A percentile compares a stretch with the other conserved stretches of the same genome.
phyloP scores from a whole-genome alignment of 2,113 vertebrate species.

The Hipposideros armiger region DNA sequence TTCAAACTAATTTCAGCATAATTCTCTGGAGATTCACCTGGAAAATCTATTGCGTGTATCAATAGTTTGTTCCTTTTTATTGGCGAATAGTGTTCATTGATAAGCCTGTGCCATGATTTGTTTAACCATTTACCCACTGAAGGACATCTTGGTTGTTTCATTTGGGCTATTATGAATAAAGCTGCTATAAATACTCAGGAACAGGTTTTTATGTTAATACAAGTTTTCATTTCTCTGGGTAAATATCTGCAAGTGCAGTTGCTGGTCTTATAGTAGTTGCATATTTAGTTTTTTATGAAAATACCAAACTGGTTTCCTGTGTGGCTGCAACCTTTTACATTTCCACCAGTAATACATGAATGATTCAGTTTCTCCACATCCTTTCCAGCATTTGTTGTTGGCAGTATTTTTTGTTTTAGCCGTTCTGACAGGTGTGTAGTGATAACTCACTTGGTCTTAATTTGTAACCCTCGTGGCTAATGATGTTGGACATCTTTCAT shows the following conservation, averaged over 20 bases:
- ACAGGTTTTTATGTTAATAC: background rate
- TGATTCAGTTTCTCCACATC: background rate
- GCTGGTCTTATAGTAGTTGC: background rate
- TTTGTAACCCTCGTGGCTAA: background rate
- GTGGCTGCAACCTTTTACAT: background rate
- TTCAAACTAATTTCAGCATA: background rate
- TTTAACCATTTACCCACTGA: background rate
- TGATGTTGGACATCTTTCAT: background rate
- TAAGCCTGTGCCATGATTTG: background rate
- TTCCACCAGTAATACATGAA: background rate
- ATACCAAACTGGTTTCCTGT: background rate
- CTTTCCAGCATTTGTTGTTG: background rate
- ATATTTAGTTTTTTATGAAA: constrained; percentile 3
- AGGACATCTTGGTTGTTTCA: background rate
- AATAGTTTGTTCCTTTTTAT: background rate
- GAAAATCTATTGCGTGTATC: background rate
- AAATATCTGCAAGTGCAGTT: background rate
- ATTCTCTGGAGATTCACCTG: background rate
- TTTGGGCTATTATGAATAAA: background rate
- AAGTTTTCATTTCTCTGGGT: background rate
- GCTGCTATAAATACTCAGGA: background rate
- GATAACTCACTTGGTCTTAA: background rate
- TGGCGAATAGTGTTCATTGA: background rate
- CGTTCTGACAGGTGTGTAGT: background rate
- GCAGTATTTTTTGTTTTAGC: background rate